These are phyloP conservation scores for Drosophila paramelanica DNA, from an alignment of 2,888 invertebrate genomes.

Conservation along the genomic window DNA sequence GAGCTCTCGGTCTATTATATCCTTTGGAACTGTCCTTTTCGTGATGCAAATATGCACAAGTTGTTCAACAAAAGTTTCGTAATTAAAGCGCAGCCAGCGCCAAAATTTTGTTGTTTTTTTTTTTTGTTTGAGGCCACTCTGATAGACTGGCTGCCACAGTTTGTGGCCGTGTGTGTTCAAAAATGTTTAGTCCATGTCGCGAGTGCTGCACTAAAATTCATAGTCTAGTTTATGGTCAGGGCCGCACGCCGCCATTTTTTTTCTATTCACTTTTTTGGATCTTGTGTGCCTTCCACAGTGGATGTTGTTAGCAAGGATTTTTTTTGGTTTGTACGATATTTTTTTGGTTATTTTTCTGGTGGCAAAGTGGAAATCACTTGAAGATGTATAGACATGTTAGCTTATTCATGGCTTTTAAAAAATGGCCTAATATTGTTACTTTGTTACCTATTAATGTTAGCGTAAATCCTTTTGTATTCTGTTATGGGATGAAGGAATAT, in stretches of 20 bases:
- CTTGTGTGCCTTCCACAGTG: constrained; percentile 12
- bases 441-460: not conserved
- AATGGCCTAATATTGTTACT: not conserved
- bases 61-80: constrained; percentile 65
- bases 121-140: constrained; percentile 26
- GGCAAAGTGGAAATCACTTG: not conserved
- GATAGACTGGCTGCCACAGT: constrained; percentile 17
- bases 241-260: constrained; percentile 14
- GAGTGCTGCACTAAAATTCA: constrained; percentile 47
- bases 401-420: not conserved
- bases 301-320: constrained; percentile 51
- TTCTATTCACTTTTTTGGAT: constrained; percentile 2
- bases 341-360: not conserved
- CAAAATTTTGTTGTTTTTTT: constrained; percentile 11
- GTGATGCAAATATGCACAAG: constrained; percentile 47
- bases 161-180: constrained; percentile 34
- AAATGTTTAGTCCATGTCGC: constrained; percentile 36
- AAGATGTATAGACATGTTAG: constrained; percentile 11
- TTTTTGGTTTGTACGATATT: constrained; percentile 32
- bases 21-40: not conserved
- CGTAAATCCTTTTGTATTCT: too few relatives aligned
- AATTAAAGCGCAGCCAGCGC: constrained; percentile 62
- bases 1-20: constrained; percentile 9
- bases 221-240: constrained; percentile 45
- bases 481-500: too few relatives aligned